Base-by-base conservation (phyloP, 2,113 vertebrate species). In the Centropus unirufus region DNA sequence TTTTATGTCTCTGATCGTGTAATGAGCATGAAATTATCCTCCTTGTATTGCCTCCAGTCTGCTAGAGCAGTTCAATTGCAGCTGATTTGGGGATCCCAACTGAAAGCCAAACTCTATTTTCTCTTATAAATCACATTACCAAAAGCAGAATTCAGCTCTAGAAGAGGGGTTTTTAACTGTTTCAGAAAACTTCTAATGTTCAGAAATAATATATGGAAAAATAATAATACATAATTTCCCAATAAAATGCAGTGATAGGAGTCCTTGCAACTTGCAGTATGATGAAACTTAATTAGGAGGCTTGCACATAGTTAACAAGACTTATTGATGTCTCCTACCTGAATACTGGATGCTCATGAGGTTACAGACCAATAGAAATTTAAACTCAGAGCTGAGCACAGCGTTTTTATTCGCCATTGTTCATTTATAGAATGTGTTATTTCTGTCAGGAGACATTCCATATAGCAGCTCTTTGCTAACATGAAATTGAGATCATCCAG, bases 341-440 rank as follows among this genome's bases (percentile, higher is more conserved):
- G 72, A 93, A 75, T 87, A 59, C 10, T 40, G 67, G 77, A 44
- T 93, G 66, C 82, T 90, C 51, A 12, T 44, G 81, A 78, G 68
- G 29, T 80, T 93, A 64, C 55, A 88, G 67, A 68, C 83, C 72
- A 46, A 73, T 39, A 90, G 63, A 85, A 93, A 83, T 87, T 70
- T 87, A 69, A 94, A 94, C 83, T 77, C 83, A 89, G 57, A 88
- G 63, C 84, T 83, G 94, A 96, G 74, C 47, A 74, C n/a, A 15
- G 61, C 84, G 82, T 73, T 93, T 92, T 83, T 29, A 14, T 93
- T 96, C 92, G 34, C 80, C 78, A 29, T 88, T 94, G 72, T 95
- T 96, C 87, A 82, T 89, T 90, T 87, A 42, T 76, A 55, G 85
- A 90, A 95, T 54, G 44, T 73, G 77, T 95, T 95, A 88, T 94